Conservation (phyloP, 2,113 vertebrate genomes). For the Merops nubicus region DNA sequence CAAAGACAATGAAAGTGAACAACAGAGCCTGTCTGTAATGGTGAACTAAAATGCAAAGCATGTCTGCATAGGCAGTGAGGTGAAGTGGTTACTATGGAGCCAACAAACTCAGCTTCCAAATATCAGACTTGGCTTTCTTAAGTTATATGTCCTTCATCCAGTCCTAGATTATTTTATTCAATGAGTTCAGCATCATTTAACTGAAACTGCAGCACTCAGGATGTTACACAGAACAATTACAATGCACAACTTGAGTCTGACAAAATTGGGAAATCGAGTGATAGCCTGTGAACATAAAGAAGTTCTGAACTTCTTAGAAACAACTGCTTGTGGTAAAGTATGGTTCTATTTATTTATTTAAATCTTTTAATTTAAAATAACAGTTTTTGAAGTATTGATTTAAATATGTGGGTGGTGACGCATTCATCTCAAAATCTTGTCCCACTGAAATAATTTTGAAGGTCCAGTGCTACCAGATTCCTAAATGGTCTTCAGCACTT, state of each 20-base stretch:
- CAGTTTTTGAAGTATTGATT: background rate
- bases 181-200: background rate
- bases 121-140: constrained; percentile 72
- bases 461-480: background rate
- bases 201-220: background rate
- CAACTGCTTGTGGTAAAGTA: background rate
- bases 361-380: background rate
- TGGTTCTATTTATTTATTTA: background rate
- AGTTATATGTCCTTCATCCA: background rate
- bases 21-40: constrained; percentile 45
- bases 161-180: constrained; percentile 10
- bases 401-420: background rate
- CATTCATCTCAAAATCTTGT: no score
- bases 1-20: constrained; percentile 36
- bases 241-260: background rate
- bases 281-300: background rate
- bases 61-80: constrained; percentile 71
- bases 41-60: constrained; percentile 77
- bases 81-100: constrained; percentile 83
- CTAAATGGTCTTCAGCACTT: background rate
- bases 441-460: no score
- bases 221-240: background rate
- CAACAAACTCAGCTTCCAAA: constrained; percentile 68
- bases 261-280: background rate
- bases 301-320: background rate